Conservation (phyloP, 2,888 invertebrate species). For the Adela reaumurella region DNA sequence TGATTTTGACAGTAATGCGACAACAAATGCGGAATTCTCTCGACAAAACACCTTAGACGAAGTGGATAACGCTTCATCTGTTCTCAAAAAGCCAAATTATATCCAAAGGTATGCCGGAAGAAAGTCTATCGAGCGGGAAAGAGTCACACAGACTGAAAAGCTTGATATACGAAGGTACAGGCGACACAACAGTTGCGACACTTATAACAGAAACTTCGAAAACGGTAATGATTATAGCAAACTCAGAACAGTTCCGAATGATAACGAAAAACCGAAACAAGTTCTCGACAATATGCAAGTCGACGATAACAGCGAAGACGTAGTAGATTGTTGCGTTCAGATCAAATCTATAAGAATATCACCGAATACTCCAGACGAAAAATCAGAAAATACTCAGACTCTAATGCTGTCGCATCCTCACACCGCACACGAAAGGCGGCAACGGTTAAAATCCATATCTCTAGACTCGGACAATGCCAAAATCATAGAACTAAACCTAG, state of each 20-base stretch:
- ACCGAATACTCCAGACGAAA: constrained; percentile 18
- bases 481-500: constrained; percentile 55
- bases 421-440: constrained; percentile 41
- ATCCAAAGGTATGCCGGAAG: constrained; percentile 31
- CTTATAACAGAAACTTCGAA: constrained; percentile 10
- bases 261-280: constrained; percentile 23
- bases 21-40: not conserved
- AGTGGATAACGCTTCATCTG: constrained; percentile 22
- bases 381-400: constrained; percentile 24
- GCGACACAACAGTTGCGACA: constrained; percentile 44
- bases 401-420: constrained; percentile 24
- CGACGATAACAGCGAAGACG: constrained; percentile 22
- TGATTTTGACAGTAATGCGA: constrained; percentile 28
- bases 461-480: constrained; percentile 55
- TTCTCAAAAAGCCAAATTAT: constrained; percentile 27
- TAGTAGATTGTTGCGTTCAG: constrained; percentile 42
- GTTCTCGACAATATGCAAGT: constrained; percentile 13
- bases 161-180: constrained; percentile 38
- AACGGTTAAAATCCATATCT: constrained; percentile 53
- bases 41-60: constrained; percentile 10
- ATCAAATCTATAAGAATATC: constrained; percentile 26
- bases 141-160: constrained; percentile 40
- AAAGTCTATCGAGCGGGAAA: constrained; percentile 41
- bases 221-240: constrained; percentile 29
- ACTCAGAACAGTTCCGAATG: constrained; percentile 27